Conservation (phyloP, 2,113 vertebrate genomes). For the Crotalus helleri region DNA sequence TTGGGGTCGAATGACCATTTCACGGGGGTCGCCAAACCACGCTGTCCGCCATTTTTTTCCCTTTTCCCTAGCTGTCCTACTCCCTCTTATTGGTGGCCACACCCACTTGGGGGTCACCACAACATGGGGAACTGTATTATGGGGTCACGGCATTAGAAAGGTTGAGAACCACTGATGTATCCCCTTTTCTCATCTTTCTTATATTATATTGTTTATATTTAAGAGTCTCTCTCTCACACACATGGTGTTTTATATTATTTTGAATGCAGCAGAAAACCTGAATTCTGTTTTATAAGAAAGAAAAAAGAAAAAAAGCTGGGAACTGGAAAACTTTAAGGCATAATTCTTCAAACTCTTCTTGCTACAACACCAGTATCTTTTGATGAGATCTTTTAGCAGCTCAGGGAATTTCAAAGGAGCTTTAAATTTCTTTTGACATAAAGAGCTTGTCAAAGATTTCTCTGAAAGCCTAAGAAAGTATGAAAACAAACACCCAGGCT, state of each 20-base stretch:
- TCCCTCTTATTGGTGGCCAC: too few relatives aligned
- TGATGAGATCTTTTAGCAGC: slow-evolving; percentile 42
- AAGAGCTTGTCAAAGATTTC: slow-evolving; percentile 54
- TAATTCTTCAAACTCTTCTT: slow-evolving; percentile 46
- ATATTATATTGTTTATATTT: background rate
- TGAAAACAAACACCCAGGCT: slow-evolving; percentile 47
- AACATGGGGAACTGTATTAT: too few relatives aligned
- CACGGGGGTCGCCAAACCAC: too few relatives aligned
- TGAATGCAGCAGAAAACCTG: background rate
- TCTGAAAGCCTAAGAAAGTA: slow-evolving; percentile 24
- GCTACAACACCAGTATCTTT: slow-evolving; percentile 37
- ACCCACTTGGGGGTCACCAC: too few relatives aligned
- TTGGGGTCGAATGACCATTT: too few relatives aligned
- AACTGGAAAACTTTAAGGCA: slow-evolving; percentile 25
- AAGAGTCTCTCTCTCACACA: background rate
- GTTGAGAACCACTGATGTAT: background rate
- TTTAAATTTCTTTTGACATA: slow-evolving; percentile 54
- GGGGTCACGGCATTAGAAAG: too few relatives aligned
- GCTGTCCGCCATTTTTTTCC: too few relatives aligned
- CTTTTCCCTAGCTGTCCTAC: too few relatives aligned
- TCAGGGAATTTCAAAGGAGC: slow-evolving; percentile 45
- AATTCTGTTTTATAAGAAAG: slow-evolving; percentile 35
- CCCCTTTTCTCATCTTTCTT: background rate
- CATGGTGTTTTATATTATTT: background rate
- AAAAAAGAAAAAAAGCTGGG: slow-evolving; percentile 15